These are phyloP conservation scores for Bombyx mori DNA, from an alignment of 1,140 invertebrate species.

Conservation along the genomic window DNA sequence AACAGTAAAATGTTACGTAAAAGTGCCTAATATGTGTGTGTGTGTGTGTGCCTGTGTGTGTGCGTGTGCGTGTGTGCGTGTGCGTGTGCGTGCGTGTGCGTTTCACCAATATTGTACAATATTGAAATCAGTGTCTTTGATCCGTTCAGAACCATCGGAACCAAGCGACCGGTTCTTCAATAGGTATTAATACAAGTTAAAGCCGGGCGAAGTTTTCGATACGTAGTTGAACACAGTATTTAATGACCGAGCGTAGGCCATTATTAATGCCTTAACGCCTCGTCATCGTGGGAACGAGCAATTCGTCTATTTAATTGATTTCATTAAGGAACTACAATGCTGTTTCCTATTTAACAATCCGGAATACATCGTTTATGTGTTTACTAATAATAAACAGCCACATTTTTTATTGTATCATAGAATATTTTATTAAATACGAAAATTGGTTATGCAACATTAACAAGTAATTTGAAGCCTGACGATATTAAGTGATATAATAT, in stretches of 20 bases:
- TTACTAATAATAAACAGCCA: too few relatives aligned
- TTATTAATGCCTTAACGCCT: slow-evolving; percentile 7
- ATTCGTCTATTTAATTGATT: slow-evolving; percentile 5
- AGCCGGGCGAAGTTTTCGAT: slow-evolving; percentile 5
- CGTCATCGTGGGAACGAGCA: slow-evolving; percentile 11
- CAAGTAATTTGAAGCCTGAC: too few relatives aligned
- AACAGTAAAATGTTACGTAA: not conserved
- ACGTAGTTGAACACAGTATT: slow-evolving; percentile 6
- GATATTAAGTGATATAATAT: too few relatives aligned
- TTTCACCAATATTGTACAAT: too few relatives aligned
- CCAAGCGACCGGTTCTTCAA: slow-evolving; percentile 2
- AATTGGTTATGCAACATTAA: too few relatives aligned
- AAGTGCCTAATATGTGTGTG: not conserved
- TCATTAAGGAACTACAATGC: slow-evolving; percentile 3
- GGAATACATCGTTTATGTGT: too few relatives aligned
- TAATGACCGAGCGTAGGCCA: slow-evolving; percentile 5
- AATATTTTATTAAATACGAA: too few relatives aligned
- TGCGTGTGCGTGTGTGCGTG: not conserved
- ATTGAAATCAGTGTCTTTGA: not conserved
- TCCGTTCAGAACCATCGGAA: slow-evolving; percentile 1
- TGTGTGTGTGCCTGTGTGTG: not conserved
- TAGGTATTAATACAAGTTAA: not conserved
- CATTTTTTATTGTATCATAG: too few relatives aligned
- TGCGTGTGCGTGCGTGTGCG: not conserved
- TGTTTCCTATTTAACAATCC: not conserved